Conservation (phyloP, 2,888 invertebrate genomes). For the Mystacides longicornis region DNA sequence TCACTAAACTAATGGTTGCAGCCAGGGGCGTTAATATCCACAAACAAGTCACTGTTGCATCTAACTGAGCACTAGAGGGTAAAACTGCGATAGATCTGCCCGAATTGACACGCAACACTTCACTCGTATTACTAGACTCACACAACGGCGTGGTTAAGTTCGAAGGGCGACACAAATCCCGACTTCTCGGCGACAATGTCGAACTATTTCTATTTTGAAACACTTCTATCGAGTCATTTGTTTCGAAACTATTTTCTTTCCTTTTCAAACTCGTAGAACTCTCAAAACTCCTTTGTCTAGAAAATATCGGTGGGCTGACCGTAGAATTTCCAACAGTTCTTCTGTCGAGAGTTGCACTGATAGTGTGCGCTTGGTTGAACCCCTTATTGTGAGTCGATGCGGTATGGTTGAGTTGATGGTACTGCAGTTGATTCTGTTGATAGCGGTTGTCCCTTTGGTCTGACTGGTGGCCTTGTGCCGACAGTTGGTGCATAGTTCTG, state of each 20-base stretch:
- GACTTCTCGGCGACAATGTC: conserved; percentile 14
- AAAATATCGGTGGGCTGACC: conserved; percentile 20
- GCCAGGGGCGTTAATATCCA: conserved; percentile 58
- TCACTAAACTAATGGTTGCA: conserved; percentile 63
- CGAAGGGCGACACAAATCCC: conserved; percentile 10
- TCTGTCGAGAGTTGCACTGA: conserved; percentile 23
- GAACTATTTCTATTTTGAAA: conserved; percentile 15
- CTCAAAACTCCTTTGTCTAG: conserved; percentile 19
- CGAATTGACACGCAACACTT: conserved; percentile 14
- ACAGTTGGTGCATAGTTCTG: conserved; percentile 24
- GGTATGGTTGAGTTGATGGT: conserved; percentile 20
- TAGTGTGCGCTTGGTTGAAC: conserved; percentile 17
- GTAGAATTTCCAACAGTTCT: conserved; percentile 24
- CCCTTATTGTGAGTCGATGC: conserved; percentile 13
- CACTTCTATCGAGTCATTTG: conserved; percentile 19
- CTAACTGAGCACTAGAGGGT: conserved; percentile 36
- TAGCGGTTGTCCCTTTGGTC: conserved; percentile 22
- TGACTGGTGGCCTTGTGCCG: conserved; percentile 20
- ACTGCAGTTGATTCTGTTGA: conserved; percentile 16
- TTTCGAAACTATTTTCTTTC: conserved; percentile 10
- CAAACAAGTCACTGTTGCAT: conserved; percentile 54
- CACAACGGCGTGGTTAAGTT: conserved; percentile 13
- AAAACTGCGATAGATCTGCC: conserved; percentile 12
- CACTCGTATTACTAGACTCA: conserved; percentile 23
- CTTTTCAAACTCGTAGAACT: conserved; percentile 11